Conservation (phyloP, 64 coral and sea anemone species). For the Pocillopora verrucosa region DNA sequence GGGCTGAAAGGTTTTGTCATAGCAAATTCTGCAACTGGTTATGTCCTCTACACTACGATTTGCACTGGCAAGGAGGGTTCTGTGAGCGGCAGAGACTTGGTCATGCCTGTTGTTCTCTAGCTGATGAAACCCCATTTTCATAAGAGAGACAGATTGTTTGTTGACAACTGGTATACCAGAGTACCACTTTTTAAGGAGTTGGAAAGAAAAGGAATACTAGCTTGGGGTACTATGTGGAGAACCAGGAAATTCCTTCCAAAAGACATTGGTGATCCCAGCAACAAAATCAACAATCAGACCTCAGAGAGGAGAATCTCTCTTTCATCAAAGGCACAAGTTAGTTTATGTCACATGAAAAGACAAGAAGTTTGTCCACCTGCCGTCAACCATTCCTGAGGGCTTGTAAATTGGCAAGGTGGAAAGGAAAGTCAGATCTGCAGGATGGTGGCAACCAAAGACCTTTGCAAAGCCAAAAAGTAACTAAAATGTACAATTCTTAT, state of each 20-base stretch:
- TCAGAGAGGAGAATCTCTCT: conserved; percentile 8
- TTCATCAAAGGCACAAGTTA: conserved; percentile 4
- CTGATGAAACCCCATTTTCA: conserved; percentile 1
- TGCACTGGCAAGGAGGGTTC: conserved; percentile 48
- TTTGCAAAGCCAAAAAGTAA: conserved; percentile 34
- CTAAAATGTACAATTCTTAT: conserved; percentile 29
- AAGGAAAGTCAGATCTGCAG: conserved; percentile 17
- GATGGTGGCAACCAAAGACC: conserved; percentile 10
- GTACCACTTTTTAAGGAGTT: conserved; percentile 36
- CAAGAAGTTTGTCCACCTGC: conserved; percentile 36
- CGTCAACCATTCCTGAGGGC: conserved; percentile 35
- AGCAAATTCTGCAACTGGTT: conserved; percentile 5
- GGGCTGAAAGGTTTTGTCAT: conserved; percentile 17
- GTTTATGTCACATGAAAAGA: conserved; percentile 38
- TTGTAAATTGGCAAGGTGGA: conserved; percentile 24
- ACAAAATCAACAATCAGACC: conserved; percentile 2
- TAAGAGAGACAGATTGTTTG: conserved; percentile 28
- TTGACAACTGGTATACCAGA: conserved; percentile 51
- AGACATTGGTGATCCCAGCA: conserved; percentile 8
- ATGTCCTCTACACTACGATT: conserved; percentile 34
- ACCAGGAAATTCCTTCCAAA: conserved; percentile 45
- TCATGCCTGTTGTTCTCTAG: conserved; percentile 6
- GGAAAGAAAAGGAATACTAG: conserved; percentile 28
- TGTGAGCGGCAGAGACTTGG: conserved; percentile 34
- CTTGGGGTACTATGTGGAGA: conserved; percentile 32